Evolutionary conservation across 2,888 invertebrate genomes (phyloP), one percentile per base, ranked within the genome.

Genomic region (Caenorhabditis sp.): DNA sequence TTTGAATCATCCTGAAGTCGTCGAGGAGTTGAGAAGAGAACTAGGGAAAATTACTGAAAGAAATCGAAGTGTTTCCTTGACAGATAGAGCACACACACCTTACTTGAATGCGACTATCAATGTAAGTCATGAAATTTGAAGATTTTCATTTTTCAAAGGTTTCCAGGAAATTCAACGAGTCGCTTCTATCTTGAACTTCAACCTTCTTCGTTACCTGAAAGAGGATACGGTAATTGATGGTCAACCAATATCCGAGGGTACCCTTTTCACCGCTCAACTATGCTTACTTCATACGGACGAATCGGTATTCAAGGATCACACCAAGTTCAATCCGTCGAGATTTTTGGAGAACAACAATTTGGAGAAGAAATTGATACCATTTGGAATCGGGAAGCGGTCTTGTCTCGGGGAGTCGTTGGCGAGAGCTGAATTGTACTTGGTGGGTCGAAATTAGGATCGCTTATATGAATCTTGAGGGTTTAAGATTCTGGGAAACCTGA

Each of bases 91-190:
- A 6, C 22, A 59, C 0, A 84, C 84, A 14, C 81, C 74, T 12
- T 81, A 81, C 22, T 49, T 84, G 49, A 70, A 28, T 5, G 84
- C 84, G 0, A 54, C 68, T 12, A 61, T 77, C 5, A 84, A 77
- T 79, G 84, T 84, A 19, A 61, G 49, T 73, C 19, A n/a, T n/a
- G n/a, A n/a, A n/a, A n/a, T n/a, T n/a, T n/a, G n/a, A n/a, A n/a
- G 2, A 16, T 14, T 44, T 16, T 44, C 26, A 28, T 12, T 49
- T 16, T 44, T 3, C 8, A 4, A 35, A 3, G 22, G 14, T 2
- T 77, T 79, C 49, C 66, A 87, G 86, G 87, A 87, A 73, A 56
- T 85, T n/a, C 87, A 87, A 76, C 49, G 87, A 41, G 58, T 72
- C 28, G 82, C 84, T 0, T 85, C 84, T 1, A 84, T 87, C 26